Conservation (phyloP, 2,888 invertebrate species). For the Drosophila tanythrix region DNA sequence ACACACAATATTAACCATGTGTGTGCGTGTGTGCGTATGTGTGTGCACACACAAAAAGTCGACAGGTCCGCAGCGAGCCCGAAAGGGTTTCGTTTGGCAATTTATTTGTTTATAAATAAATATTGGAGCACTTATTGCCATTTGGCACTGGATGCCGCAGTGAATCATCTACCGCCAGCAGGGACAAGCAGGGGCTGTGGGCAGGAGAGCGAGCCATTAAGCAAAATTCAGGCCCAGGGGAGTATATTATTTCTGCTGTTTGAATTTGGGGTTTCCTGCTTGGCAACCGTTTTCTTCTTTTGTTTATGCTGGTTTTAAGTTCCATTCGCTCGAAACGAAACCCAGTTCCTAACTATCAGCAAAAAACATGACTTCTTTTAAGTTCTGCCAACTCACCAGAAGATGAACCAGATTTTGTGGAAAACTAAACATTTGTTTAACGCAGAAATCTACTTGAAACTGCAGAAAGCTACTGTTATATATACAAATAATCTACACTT, state of each 20-base stretch:
- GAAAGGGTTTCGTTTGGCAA: constrained; percentile 2
- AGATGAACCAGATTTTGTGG: not conserved
- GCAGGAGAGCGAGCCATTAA: not conserved
- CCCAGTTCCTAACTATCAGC: constrained; percentile 7
- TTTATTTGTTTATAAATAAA: constrained; percentile 47
- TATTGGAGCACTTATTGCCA: constrained; percentile 3
- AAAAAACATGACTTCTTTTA: constrained; percentile 11
- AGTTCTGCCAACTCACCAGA: not conserved
- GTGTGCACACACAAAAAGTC: not conserved
- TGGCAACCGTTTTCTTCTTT: not conserved
- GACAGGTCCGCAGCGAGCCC: constrained; percentile 13
- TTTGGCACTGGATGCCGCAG: constrained; percentile 1
- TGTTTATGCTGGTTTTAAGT: constrained; percentile 22
- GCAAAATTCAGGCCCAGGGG: constrained; percentile 22
- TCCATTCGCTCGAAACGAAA: constrained; percentile 34
- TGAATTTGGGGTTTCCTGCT: constrained; percentile 2
- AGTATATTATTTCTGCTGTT: constrained; percentile 14
- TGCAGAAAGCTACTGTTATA: not conserved
- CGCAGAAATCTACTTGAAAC: not conserved
- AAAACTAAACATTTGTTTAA: not conserved
- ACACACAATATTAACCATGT: constrained; percentile 12
- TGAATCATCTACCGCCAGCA: constrained; percentile 5
- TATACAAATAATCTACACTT: not conserved
- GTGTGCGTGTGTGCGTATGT: not conserved
- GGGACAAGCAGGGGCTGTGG: too few relatives aligned